These are phyloP conservation scores for Neoseiulus cucumeris DNA, from an alignment of 1,140 invertebrate genomes.

Conservation along the genomic window DNA sequence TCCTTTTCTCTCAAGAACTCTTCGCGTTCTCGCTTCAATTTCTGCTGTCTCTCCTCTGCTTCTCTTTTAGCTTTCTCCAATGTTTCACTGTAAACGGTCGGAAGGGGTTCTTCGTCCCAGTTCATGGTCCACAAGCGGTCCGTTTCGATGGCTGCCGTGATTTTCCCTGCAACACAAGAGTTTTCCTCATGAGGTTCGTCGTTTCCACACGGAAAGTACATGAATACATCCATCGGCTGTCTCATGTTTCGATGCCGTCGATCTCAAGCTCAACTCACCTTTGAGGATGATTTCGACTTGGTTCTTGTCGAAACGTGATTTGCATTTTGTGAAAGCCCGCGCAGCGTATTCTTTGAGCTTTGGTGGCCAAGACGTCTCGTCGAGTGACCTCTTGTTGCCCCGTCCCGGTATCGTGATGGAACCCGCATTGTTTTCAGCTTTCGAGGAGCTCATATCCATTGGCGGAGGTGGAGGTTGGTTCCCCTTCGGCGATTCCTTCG, in stretches of 20 bases:
- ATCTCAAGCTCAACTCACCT: constrained; percentile 29
- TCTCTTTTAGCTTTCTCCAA: neutral
- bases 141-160: constrained; percentile 63
- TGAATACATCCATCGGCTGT: neutral
- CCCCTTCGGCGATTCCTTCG: neutral
- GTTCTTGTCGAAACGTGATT: constrained; percentile 66
- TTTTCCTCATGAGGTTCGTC: neutral
- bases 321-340: constrained; percentile 70
- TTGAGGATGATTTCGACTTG: constrained; percentile 80
- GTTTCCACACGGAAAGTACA: neutral
- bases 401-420: neutral
- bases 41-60: neutral
- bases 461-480: neutral
- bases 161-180: constrained; percentile 33
- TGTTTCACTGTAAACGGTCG: constrained; percentile 26
- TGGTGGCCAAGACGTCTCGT: constrained; percentile 13
- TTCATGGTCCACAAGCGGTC: constrained; percentile 66
- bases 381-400: neutral
- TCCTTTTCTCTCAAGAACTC: neutral
- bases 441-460: neutral
- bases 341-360: constrained; percentile 47
- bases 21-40: neutral
- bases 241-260: neutral
- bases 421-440: neutral
- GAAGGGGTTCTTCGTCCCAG: constrained; percentile 75